Conservation (phyloP, 1,140 invertebrate genomes). For the Xylocopa sonorina region DNA sequence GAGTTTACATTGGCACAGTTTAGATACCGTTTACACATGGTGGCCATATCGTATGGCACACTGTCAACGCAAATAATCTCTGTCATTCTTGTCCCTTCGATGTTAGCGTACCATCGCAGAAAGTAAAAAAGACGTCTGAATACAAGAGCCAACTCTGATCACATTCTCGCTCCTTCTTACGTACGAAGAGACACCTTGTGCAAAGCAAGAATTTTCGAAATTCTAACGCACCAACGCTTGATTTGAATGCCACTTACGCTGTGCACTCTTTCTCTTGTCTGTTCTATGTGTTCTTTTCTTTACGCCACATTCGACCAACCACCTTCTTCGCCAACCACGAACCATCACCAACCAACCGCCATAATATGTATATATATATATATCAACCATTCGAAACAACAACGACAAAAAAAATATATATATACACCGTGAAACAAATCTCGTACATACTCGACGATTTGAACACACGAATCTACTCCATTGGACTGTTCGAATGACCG, state of each 20-base stretch:
- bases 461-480: constrained; percentile 44
- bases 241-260: constrained; percentile 80
- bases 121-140: neutral
- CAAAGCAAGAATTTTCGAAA: neutral
- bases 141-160: neutral
- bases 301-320: constrained; percentile 75
- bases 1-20: neutral
- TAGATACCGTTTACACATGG: neutral
- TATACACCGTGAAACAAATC: constrained; percentile 6
- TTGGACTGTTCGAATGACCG: constrained; percentile 48
- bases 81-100: neutral
- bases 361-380: constrained; percentile 60
- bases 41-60: neutral
- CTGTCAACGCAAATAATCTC: neutral
- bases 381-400: constrained; percentile 65
- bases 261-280: constrained; percentile 80
- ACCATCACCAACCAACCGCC: constrained; percentile 68
- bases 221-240: constrained; percentile 70
- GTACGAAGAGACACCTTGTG: neutral
- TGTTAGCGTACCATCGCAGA: too few relatives aligned
- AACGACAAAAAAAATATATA: constrained; percentile 58
- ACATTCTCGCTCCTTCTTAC: neutral
- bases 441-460: constrained; percentile 4
- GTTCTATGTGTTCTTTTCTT: constrained; percentile 82
- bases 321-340: constrained; percentile 72